A percentile compares a stretch with the other conserved stretches of the same genome.
Evolutionary conservation across 2,888 invertebrate genomes (phyloP).

Genomic region (Eutolmus rufibarbis): DNA sequence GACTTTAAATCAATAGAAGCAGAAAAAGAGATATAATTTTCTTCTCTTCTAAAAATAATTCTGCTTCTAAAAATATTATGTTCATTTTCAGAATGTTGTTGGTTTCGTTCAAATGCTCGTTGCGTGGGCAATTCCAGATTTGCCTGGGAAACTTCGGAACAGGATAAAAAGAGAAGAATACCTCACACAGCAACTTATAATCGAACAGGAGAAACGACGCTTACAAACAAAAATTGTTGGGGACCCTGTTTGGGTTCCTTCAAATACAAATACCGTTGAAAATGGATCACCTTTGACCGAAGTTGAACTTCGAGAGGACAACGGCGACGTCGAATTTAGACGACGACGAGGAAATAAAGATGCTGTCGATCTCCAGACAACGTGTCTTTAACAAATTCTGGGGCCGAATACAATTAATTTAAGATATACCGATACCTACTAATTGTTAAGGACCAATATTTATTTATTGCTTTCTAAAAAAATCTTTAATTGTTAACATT

Average conservation of each 20-base stretch:
- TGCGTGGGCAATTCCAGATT: slow-evolving; percentile 80
- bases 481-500: neutral
- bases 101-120: slow-evolving; percentile 74
- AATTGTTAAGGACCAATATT: slow-evolving; percentile 1
- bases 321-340: slow-evolving; percentile 1
- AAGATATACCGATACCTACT: neutral
- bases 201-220: slow-evolving; percentile 70
- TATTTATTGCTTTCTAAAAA: slow-evolving; percentile 8
- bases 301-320: neutral
- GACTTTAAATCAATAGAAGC: neutral
- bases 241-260: neutral
- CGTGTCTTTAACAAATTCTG: neutral
- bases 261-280: neutral
- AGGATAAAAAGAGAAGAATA: slow-evolving; percentile 77
- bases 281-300: neutral
- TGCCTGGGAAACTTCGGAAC: slow-evolving; percentile 73
- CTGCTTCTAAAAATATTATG: neutral
- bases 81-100: slow-evolving; percentile 71
- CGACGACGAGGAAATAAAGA: neutral
- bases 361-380: neutral
- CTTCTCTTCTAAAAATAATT: neutral
- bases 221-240: slow-evolving; percentile 45
- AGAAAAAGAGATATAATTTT: neutral
- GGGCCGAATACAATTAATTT: neutral
- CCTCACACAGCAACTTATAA: slow-evolving; percentile 76